These are phyloP conservation scores for Lagopus muta DNA, from an alignment of 2,113 vertebrate species.

Conservation along the genomic window DNA sequence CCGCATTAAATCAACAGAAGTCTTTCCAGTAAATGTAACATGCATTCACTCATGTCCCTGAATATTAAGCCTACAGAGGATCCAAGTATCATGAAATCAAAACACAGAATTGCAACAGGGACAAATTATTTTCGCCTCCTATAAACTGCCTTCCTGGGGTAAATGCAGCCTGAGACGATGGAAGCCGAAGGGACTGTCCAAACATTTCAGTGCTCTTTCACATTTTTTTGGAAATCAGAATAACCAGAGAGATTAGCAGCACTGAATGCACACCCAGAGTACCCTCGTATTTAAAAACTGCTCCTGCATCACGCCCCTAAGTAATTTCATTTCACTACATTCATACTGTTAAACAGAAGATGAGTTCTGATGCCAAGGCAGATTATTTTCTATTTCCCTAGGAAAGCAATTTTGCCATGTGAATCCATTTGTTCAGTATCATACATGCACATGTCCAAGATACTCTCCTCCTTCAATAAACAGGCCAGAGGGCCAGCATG, in stretches of 20 bases:
- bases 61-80: background rate
- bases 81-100: background rate
- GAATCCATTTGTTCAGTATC: background rate
- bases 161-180: background rate
- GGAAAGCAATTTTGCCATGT: background rate
- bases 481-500: background rate
- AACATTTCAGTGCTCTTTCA: background rate
- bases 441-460: rapidly evolving
- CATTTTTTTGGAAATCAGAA: background rate
- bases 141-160: background rate
- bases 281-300: background rate
- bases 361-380: background rate
- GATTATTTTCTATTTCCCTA: background rate
- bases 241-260: background rate
- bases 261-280: background rate
- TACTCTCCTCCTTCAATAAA: background rate
- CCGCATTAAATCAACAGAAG: background rate
- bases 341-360: background rate
- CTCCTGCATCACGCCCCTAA: background rate
- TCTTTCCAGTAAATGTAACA: background rate
- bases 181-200: background rate
- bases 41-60: background rate
- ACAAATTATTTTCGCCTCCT: background rate
- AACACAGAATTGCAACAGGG: background rate
- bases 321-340: background rate